Conservation (phyloP, 1,140 invertebrate species). For the Megalopta genalis region DNA sequence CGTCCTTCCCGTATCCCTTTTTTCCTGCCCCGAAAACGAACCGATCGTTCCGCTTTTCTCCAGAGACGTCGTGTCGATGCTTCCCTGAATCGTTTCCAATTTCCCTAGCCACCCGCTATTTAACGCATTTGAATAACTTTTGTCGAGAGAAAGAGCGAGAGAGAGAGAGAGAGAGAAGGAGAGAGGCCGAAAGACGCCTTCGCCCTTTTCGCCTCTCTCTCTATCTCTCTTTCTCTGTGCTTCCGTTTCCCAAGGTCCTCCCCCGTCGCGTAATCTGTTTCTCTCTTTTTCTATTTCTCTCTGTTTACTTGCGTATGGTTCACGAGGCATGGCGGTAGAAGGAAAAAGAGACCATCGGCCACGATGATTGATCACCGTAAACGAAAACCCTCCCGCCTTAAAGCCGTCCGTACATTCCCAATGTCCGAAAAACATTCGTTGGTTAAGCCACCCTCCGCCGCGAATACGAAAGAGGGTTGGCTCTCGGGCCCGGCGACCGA, state of each 20-base stretch:
- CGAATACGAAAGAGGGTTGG: conserved; percentile 41
- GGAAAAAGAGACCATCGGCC: conserved; percentile 48
- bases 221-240: not conserved
- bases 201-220: no score
- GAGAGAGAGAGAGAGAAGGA: not conserved
- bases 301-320: conserved; percentile 70
- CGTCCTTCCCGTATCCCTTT: not conserved
- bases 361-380: conserved; percentile 59
- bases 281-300: not conserved
- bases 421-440: conserved; percentile 78
- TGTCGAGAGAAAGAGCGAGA: not conserved
- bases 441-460: conserved; percentile 47
- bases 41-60: conserved; percentile 20
- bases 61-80: conserved; percentile 24
- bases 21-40: conserved; percentile 4
- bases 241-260: not conserved
- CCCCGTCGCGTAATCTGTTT: not conserved
- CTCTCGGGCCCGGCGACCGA: not conserved
- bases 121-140: conserved; percentile 51
- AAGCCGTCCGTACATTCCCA: conserved; percentile 56
- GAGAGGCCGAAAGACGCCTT: not conserved
- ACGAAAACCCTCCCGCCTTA: conserved; percentile 49
- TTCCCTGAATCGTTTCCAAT: conserved; percentile 47
- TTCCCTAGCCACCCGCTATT: conserved; percentile 47
- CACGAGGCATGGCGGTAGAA: conserved; percentile 78